Evolutionary conservation across 2,888 invertebrate species (phyloP).

Genomic region (Ischnura elegans): DNA sequence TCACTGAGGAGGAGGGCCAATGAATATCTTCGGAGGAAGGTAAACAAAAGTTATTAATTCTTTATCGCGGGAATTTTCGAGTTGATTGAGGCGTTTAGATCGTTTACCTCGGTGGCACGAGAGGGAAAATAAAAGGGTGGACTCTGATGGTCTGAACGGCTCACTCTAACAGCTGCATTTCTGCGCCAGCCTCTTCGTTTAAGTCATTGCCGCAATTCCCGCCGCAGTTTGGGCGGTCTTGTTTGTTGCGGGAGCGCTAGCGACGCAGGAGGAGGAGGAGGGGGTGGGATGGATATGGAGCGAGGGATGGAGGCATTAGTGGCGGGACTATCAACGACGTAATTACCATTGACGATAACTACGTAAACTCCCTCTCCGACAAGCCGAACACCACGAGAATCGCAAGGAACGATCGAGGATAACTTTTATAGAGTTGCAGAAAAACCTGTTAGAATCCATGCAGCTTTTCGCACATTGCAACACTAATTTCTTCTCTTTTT

Average conservation of each 20-base stretch:
- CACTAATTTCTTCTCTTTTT: background rate
- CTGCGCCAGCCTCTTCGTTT: background rate
- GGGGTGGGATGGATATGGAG: background rate
- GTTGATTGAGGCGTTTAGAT: background rate
- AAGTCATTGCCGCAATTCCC: background rate
- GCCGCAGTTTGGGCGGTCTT: background rate
- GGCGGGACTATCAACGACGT: background rate
- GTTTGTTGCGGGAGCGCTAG: background rate
- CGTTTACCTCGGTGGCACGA: background rate
- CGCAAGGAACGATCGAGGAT: background rate
- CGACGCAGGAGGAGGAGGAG: background rate
- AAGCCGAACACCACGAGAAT: background rate
- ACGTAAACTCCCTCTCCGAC: background rate
- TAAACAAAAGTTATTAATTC: background rate
- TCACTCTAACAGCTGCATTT: background rate
- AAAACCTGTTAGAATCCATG: background rate
- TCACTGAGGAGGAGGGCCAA: background rate
- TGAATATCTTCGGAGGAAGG: background rate
- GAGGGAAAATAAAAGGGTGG: background rate
- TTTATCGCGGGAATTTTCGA: background rate
- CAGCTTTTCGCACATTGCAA: background rate
- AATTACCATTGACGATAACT: background rate
- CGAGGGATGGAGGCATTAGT: background rate
- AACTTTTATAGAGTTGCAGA: background rate
- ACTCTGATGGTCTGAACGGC: background rate